These are phyloP conservation scores for Willisornis vidua DNA, from an alignment of 2,113 vertebrate species.

Conservation along the genomic window DNA sequence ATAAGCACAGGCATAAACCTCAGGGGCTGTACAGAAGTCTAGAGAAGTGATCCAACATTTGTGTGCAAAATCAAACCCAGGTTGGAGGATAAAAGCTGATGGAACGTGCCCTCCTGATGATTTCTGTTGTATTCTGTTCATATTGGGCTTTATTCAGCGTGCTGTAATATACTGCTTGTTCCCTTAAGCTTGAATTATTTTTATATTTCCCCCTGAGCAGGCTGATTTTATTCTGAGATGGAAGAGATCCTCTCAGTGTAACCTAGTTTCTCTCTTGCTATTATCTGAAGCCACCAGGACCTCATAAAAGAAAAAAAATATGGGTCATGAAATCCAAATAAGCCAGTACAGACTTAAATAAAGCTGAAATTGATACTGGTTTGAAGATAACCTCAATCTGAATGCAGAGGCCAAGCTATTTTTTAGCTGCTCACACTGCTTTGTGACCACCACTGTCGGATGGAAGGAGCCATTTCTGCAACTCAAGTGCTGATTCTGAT, in stretches of 20 bases:
- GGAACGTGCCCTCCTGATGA: neutral
- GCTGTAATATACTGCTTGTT: neutral
- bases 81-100: neutral
- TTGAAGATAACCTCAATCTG: neutral
- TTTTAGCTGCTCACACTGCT: neutral
- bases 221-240: neutral
- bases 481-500: neutral
- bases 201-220: neutral
- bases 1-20: neutral
- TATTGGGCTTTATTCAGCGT: neutral
- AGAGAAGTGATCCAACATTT: neutral
- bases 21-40: rapidly evolving
- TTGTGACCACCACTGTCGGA: neutral
- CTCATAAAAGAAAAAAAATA: neutral
- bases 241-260: neutral
- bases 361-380: neutral
- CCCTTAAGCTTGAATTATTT: neutral
- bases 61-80: neutral
- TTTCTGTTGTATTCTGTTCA: neutral
- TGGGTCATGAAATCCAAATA: neutral
- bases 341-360: conserved; percentile 27
- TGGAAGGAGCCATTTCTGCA: neutral
- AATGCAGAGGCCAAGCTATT: neutral
- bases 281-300: neutral
- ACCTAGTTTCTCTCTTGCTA: conserved; percentile 13